Percentiles rank a stretch among this genome's conserved stretches.
Evolutionary conservation across 2,797 vertebrate species (phyloP).

Genomic region (Xiphorhynchus erythropygius): DNA sequence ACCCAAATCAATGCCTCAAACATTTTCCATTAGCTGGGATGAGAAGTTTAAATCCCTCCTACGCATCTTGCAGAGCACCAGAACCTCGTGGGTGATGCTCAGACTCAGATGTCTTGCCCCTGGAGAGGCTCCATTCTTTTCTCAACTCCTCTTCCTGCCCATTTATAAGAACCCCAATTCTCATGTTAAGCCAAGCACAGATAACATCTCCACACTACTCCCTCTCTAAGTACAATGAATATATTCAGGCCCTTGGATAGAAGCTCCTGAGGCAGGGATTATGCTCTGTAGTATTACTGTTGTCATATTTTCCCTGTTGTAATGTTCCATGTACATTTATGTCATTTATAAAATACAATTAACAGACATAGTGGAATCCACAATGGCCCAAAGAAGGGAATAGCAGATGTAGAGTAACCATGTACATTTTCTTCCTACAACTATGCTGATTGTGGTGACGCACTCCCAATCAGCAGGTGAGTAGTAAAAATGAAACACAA

Average conservation of each 20-base stretch:
- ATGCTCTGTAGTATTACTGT: conserved; percentile 31
- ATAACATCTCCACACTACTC: not conserved
- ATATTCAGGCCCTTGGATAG: not conserved
- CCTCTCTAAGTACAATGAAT: not conserved
- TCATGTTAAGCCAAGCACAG: not conserved
- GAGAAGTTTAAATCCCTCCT: not conserved
- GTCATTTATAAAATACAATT: conserved; percentile 38
- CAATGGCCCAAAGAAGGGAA: conserved; percentile 12
- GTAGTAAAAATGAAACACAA: not conserved
- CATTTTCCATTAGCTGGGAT: not conserved
- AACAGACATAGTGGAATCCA: conserved; percentile 30
- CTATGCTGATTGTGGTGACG: not conserved
- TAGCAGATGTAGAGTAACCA: not conserved
- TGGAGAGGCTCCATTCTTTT: not conserved
- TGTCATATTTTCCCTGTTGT: conserved; percentile 52
- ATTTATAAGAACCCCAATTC: not conserved
- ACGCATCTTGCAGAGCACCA: not conserved
- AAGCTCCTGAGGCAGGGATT: conserved; percentile 38
- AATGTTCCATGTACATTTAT: conserved; percentile 54
- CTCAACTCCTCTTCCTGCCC: not conserved
- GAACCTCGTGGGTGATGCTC: not conserved
- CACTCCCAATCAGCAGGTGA: not conserved
- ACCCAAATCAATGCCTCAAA: not conserved
- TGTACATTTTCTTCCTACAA: not conserved
- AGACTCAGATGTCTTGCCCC: not conserved